A percentile compares a stretch with the other conserved stretches of the same genome.
These are phyloP conservation scores for Spicauda simplicius DNA, from an alignment of 2,888 invertebrate genomes.

Conservation along the genomic window DNA sequence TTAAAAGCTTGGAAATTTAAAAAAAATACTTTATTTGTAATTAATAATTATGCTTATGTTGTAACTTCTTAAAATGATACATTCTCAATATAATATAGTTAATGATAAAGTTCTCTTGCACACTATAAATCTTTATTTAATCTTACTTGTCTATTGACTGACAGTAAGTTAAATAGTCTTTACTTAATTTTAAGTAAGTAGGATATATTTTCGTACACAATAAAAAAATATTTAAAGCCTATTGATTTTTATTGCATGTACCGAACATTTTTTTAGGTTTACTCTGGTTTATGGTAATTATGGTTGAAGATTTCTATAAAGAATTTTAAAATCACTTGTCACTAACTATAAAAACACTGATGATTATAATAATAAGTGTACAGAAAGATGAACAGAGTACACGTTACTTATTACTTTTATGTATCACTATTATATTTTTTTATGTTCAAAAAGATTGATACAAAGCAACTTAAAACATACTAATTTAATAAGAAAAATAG, in stretches of 20 bases:
- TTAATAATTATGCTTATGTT: slow-evolving; percentile 23
- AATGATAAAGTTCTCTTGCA: slow-evolving; percentile 26
- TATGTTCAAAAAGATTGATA: too few species aligned
- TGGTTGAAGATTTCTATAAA: too few species aligned
- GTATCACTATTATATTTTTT: too few species aligned
- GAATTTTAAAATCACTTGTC: too few species aligned
- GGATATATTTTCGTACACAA: slow-evolving; percentile 78
- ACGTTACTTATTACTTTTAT: too few species aligned
- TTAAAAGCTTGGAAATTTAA: slow-evolving; percentile 5
- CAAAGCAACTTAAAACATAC: too few species aligned
- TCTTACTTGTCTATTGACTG: slow-evolving; percentile 32
- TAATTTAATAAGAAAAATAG: too few species aligned
- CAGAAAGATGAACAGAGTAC: too few species aligned
- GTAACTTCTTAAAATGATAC: slow-evolving; percentile 15
- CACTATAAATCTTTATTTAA: slow-evolving; percentile 33
- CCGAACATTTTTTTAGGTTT: not conserved
- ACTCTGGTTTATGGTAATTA: not conserved
- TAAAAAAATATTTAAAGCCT: slow-evolving; percentile 62
- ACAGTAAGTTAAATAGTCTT: slow-evolving; percentile 51
- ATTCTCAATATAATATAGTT: slow-evolving; percentile 24
- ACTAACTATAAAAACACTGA: too few species aligned
- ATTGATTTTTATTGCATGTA: slow-evolving; percentile 38
- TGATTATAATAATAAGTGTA: too few species aligned
- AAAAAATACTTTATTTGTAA: slow-evolving; percentile 9
- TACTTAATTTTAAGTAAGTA: slow-evolving; percentile 76